Evolutionary conservation across 2,888 invertebrate species (phyloP), one percentile per base, ranked within the genome.

Genomic region (Linnaemya tessellans): DNA sequence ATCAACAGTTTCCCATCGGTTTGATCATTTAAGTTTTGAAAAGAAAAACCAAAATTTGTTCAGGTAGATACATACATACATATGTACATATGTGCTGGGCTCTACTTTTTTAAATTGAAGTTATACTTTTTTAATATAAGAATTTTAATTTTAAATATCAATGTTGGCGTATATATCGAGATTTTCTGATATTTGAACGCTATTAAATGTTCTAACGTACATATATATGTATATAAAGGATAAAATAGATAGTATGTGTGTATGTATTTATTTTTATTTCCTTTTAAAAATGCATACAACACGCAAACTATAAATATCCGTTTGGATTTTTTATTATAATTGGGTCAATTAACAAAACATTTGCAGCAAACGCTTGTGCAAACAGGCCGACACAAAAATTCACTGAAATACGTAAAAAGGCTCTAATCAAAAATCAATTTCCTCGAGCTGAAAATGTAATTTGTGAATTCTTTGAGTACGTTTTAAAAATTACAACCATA

Each of bases 221-320:
- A 56, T 15, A 56, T 3, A 15, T 30, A 30, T 5, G 0, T 11
- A 22, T n/a, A 56, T 0, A 25, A 56, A 25, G n/a, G 35, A 3
- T n/a, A 8, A 35, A 60, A 75, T 75, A 11, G 54, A 41, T 41
- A 64, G 20, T 11, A 35, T 38, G n/a, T n/a, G n/a, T n/a, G n/a
- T n/a, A n/a, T n/a, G n/a, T n/a, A n/a, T n/a, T 22, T 70, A 15
- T 15, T 54, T 64, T 54, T 13, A 1, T 22, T 11, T 46, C 18
- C 0, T 70, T 68, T 68, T 38, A 22, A n/a, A n/a, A n/a, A n/a
- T 54, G 51, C 20, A 15, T 51, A 41, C 30, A 60, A 68, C 51
- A 78, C 58, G 68, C 78, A 68, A 68, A 30, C 75, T 75, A 65
- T 67, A 58, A 67, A 67, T 77, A 73, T 35, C 43, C 60, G 41